phyloP scores from a whole-genome alignment of 2,113 vertebrate species.

The Phycodurus eques region DNA sequence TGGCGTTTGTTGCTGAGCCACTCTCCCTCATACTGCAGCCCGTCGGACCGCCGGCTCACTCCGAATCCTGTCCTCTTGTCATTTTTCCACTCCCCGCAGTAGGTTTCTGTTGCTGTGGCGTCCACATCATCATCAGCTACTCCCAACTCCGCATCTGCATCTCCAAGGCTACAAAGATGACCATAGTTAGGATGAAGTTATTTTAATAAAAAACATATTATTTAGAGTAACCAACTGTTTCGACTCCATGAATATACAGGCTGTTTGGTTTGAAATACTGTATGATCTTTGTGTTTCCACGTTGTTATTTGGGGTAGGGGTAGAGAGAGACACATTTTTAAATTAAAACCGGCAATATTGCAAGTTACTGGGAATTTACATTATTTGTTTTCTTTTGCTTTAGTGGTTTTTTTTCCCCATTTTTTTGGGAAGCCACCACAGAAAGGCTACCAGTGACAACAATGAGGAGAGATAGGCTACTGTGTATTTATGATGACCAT shows the following conservation, averaged over 20 bases:
- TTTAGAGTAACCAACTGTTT: background rate
- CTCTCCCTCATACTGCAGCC: constrained; percentile 93
- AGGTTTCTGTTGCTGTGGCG: constrained; percentile 93
- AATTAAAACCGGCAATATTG: background rate
- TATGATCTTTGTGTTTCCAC: background rate
- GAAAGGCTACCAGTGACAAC: too few species aligned
- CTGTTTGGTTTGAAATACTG: background rate
- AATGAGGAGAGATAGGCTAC: too few species aligned
- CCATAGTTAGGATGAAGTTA: background rate
- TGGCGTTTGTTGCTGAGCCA: constrained; percentile 95
- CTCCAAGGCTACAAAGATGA: constrained; percentile 81
- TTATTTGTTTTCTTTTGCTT: too few species aligned
- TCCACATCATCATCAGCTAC: constrained; percentile 87
- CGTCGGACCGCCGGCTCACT: constrained; percentile 88
- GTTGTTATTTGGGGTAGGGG: background rate
- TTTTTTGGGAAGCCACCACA: too few species aligned
- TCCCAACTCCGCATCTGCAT: constrained; percentile 84
- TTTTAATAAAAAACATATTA: background rate
- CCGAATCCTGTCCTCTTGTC: constrained; percentile 94
- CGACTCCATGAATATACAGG: background rate
- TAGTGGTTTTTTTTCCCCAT: too few species aligned
- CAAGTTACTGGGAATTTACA: background rate
- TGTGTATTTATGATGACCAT: too few species aligned
- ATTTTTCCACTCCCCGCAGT: constrained; percentile 93
- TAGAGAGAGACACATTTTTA: background rate